Base-by-base conservation (phyloP, 2,888 invertebrate species). In the Caenorhabditis sp. region DNA sequence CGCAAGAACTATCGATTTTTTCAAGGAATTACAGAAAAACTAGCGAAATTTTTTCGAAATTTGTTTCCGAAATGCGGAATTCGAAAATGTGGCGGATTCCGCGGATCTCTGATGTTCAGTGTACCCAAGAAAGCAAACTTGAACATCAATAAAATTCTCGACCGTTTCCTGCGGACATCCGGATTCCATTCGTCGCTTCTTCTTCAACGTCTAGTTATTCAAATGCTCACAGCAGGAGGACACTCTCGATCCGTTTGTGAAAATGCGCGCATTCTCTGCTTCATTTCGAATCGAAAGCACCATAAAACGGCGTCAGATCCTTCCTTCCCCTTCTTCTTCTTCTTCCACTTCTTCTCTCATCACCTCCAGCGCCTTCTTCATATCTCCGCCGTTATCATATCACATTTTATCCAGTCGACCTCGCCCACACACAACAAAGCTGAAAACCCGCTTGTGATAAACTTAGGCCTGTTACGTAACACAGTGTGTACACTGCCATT, bases 401-500 rank as follows among this genome's bases (percentile, higher is more conserved):
- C 68, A 3, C 22, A n/a, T n/a, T 70, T 59, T 45, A 59, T 59
- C 45, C 70, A 43, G 58, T 70, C 70, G 70, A 70, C 70, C 70
- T 70, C 70, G 70, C 70, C 70, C 58, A 68, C 50, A 43, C 30
- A 45, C 27, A 56, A 41, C 48, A 37, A 27, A 48, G 27, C 56
- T 59, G 50, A 50, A 68, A 68, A 58, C 50, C 50, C 58, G 50
- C 43, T 59, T 52, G 50, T 50, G 59, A 70, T 53, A 59, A 59
- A 46, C 70, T 37, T 70, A 45, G 56, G 70, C 59, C 70, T 59
- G 59, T 70, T 70, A 70, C 70, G 70, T 53, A 70, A 70, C 59
- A 70, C 37, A n/a, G n/a, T n/a, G n/a, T 70, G 70, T 70, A 70
- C 59, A 59, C 70, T 70, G 8, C 22, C 52, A 32, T 17, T 48